phyloP scores from a whole-genome alignment of 2,113 vertebrate species.

The Parus major region DNA sequence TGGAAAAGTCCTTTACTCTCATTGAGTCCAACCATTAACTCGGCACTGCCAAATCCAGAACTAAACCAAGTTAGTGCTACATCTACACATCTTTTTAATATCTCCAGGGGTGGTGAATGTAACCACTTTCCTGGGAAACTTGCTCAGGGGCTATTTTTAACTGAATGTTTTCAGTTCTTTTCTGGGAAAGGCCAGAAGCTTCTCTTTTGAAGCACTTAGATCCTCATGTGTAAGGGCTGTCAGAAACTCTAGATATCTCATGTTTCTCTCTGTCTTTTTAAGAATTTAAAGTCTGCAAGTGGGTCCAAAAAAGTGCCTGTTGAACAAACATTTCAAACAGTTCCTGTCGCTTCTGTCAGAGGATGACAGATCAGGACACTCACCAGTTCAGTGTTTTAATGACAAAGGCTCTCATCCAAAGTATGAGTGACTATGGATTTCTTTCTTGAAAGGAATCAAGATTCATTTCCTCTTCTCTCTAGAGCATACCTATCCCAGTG shows the following conservation, averaged over 20 bases:
- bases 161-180: background rate
- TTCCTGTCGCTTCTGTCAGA: background rate
- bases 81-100: background rate
- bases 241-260: background rate
- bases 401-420: background rate
- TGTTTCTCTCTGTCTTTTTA: background rate
- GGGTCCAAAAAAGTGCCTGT: background rate
- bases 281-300: background rate
- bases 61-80: background rate
- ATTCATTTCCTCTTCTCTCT: background rate
- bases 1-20: background rate
- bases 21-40: fast-evolving
- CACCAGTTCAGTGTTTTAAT: background rate
- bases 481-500: background rate
- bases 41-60: background rate
- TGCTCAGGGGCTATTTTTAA: background rate
- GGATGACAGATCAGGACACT: background rate
- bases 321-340: background rate
- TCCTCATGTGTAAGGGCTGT: background rate
- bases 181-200: background rate
- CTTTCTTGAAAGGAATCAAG: background rate
- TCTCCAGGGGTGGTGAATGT: background rate
- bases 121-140: background rate
- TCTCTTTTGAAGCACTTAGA: background rate
- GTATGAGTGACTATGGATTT: background rate